Evolutionary conservation across 2,888 invertebrate genomes (phyloP).

Genomic region (Hipparchia semele): DNA sequence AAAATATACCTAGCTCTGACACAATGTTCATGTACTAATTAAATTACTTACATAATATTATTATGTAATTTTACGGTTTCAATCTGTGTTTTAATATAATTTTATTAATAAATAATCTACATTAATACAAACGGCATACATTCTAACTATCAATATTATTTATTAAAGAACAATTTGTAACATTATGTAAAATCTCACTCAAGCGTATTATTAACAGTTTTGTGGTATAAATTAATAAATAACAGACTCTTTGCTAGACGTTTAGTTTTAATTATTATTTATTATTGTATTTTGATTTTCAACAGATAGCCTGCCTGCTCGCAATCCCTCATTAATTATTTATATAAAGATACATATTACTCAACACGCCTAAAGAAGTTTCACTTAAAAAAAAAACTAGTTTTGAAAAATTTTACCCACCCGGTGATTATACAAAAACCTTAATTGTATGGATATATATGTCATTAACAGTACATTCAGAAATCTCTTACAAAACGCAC

Average conservation of each 20-base stretch:
- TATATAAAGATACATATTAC: too few species aligned
- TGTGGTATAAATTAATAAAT: not conserved
- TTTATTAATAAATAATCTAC: not conserved
- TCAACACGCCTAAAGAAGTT: too few species aligned
- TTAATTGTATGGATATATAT: not conserved
- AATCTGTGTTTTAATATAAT: conserved; percentile 4
- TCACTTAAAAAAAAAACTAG: too few species aligned
- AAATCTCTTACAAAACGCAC: conserved; percentile 26
- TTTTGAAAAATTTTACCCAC: not conserved
- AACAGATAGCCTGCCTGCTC: too few species aligned
- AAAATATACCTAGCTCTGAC: too few species aligned
- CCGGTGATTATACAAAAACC: not conserved
- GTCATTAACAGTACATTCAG: conserved; percentile 4
- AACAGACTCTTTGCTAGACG: not conserved
- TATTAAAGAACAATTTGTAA: conserved; percentile 16
- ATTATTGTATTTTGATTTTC: too few species aligned
- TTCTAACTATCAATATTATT: conserved; percentile 14
- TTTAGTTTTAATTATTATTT: too few species aligned
- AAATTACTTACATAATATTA: too few species aligned
- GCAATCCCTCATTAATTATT: too few species aligned
- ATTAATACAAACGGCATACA: not conserved
- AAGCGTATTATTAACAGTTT: conserved; percentile 29
- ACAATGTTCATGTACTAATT: too few species aligned
- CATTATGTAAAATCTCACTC: conserved; percentile 41
- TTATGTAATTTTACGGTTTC: not conserved